These are phyloP conservation scores for Poeciliopsis turneri DNA, from an alignment of 2,797 vertebrate genomes.

Conservation along the genomic window DNA sequence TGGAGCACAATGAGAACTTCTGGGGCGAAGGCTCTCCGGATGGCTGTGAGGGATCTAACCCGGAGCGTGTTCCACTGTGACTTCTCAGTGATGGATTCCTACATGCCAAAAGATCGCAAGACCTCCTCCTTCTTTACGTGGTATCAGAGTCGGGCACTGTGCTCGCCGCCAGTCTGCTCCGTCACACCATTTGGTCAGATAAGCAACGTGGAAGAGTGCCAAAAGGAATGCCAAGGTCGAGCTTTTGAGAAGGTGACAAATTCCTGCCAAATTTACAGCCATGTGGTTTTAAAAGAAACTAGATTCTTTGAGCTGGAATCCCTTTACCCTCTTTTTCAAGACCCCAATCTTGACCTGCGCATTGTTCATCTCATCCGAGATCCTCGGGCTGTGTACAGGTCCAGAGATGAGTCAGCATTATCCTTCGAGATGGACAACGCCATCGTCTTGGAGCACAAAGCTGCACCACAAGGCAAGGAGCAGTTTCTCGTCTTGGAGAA, in stretches of 20 bases:
- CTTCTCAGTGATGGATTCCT: slow-evolving; percentile 90
- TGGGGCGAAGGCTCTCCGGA: slow-evolving; percentile 76
- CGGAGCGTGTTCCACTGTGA: slow-evolving; percentile 89
- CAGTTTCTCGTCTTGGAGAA: slow-evolving; percentile 87
- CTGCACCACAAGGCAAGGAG: slow-evolving; percentile 67
- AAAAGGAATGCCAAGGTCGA: slow-evolving; percentile 70
- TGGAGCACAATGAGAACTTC: slow-evolving; percentile 82
- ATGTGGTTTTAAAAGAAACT: slow-evolving; percentile 93
- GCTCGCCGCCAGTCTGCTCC: slow-evolving; percentile 87
- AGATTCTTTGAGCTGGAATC: slow-evolving; percentile 93
- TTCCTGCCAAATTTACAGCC: slow-evolving; percentile 88
- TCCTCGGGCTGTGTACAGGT: slow-evolving; percentile 88
- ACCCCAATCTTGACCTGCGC: slow-evolving; percentile 86
- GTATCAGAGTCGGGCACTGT: slow-evolving; percentile 90
- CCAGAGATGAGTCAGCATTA: slow-evolving; percentile 79
- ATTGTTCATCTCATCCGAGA: slow-evolving; percentile 94
- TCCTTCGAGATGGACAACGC: slow-evolving; percentile 81
- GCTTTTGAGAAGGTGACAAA: slow-evolving; percentile 78
- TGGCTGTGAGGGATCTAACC: slow-evolving; percentile 87
- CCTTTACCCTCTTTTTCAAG: slow-evolving; percentile 89
- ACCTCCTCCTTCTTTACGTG: slow-evolving; percentile 90
- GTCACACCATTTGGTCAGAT: slow-evolving; percentile 80
- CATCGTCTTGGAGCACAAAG: slow-evolving; percentile 85
- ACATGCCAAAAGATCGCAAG: slow-evolving; percentile 83
- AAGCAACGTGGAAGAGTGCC: slow-evolving; percentile 81